phyloP scores from a whole-genome alignment of 2,797 vertebrate genomes.

The Dendrocincla fuliginosa region DNA sequence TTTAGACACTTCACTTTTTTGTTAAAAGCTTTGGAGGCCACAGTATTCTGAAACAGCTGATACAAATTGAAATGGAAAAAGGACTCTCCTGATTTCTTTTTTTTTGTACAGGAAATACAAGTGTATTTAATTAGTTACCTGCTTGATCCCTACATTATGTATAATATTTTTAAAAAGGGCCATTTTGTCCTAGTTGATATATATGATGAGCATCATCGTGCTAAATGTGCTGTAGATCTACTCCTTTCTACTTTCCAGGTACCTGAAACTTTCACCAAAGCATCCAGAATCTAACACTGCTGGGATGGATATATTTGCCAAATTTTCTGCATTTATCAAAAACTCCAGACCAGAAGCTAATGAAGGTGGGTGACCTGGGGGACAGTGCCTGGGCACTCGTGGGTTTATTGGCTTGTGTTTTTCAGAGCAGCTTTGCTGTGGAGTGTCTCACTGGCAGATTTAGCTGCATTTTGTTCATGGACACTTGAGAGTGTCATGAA shows the following conservation, averaged over 20 bases:
- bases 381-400: accelerated
- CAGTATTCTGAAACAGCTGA: neutral
- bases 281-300: constrained; percentile 97
- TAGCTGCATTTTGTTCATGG: neutral
- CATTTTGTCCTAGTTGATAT: neutral
- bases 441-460: neutral
- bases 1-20: neutral
- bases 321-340: constrained; percentile 97
- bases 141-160: neutral
- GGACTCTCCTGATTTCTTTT: neutral
- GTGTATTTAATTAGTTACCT: neutral
- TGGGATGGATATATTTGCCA: constrained; percentile 99
- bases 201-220: neutral
- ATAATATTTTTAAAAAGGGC: neutral
- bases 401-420: neutral
- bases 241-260: constrained; percentile 77
- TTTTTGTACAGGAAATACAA: neutral
- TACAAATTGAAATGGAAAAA: neutral
- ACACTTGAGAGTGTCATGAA: neutral
- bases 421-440: neutral
- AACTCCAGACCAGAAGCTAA: constrained; percentile 96
- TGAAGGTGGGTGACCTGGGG: constrained; percentile 82
- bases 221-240: neutral
- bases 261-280: constrained; percentile 90
- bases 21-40: neutral